phyloP scores from a whole-genome alignment of 1,140 invertebrate species.

The Apolygus lucorum region DNA sequence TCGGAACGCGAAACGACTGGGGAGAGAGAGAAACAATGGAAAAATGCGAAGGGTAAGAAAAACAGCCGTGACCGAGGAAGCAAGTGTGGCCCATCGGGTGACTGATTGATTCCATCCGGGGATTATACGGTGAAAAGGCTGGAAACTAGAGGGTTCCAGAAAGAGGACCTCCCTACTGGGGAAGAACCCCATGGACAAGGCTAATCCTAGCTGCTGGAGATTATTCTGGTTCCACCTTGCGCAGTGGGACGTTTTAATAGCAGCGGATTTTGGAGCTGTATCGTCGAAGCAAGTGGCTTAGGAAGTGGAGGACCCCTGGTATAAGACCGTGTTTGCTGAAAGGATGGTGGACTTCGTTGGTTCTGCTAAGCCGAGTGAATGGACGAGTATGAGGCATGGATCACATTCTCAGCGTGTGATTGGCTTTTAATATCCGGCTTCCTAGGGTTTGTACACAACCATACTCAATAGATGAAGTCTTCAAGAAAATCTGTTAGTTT shows the following conservation, averaged over 20 bases:
- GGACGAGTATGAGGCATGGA: too few species aligned
- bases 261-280: background rate
- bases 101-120: slow-evolving; percentile 6
- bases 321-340: background rate
- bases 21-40: slow-evolving; percentile 1
- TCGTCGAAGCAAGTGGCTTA: background rate
- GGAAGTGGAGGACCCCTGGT: too few species aligned
- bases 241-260: slow-evolving; percentile 1
- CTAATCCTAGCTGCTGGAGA: background rate
- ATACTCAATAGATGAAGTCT: too few species aligned
- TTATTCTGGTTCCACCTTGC: background rate
- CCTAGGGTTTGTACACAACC: too few species aligned
- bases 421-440: too few species aligned
- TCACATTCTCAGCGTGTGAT: too few species aligned
- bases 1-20: background rate
- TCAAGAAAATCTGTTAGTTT: too few species aligned
- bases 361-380: too few species aligned
- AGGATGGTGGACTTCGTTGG: too few species aligned
- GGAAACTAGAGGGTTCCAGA: background rate
- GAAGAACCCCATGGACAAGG: background rate
- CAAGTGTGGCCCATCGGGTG: slow-evolving; percentile 8
- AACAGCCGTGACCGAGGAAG: background rate
- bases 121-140: background rate
- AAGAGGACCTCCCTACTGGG: background rate
- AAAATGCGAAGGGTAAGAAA: slow-evolving; percentile 1